Conservation (phyloP, 1,140 invertebrate genomes). For the Drosophila teissieri region DNA sequence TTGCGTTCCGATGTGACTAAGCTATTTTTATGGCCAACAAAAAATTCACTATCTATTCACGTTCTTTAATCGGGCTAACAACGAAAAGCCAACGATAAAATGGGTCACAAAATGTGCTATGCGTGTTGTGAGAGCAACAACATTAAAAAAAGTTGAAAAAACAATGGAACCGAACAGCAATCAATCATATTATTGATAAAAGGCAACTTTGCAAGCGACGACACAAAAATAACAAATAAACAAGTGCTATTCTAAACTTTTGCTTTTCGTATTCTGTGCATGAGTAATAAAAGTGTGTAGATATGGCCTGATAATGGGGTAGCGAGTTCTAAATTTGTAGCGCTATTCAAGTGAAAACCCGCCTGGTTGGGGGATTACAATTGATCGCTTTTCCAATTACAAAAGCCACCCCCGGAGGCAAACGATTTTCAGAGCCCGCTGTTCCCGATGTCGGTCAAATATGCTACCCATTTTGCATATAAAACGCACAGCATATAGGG, state of each 20-base stretch:
- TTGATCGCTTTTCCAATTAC: slow-evolving; percentile 52
- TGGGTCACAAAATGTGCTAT: slow-evolving; percentile 66
- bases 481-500: slow-evolving; percentile 7
- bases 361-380: slow-evolving; percentile 37
- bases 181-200: slow-evolving; percentile 68
- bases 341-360: slow-evolving; percentile 40
- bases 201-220: slow-evolving; percentile 29
- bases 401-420: slow-evolving; percentile 27
- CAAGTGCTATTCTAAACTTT: slow-evolving; percentile 31
- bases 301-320: slow-evolving; percentile 44
- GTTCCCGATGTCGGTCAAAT: slow-evolving; percentile 52
- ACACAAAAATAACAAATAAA: slow-evolving; percentile 9
- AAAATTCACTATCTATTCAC: slow-evolving; percentile 57
- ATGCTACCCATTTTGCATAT: slow-evolving; percentile 53
- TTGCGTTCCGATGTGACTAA: slow-evolving; percentile 48
- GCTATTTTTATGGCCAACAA: slow-evolving; percentile 52
- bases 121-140: slow-evolving; percentile 27
- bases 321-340: slow-evolving; percentile 42
- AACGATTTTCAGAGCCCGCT: slow-evolving; percentile 32
- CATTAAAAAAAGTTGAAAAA: slow-evolving; percentile 17
- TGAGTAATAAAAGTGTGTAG: slow-evolving; percentile 63
- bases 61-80: slow-evolving; percentile 43
- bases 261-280: slow-evolving; percentile 30
- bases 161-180: slow-evolving; percentile 37
- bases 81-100: slow-evolving; percentile 60